phyloP scores from a whole-genome alignment of 2,113 vertebrate genomes.

The Stercorarius parasiticus region DNA sequence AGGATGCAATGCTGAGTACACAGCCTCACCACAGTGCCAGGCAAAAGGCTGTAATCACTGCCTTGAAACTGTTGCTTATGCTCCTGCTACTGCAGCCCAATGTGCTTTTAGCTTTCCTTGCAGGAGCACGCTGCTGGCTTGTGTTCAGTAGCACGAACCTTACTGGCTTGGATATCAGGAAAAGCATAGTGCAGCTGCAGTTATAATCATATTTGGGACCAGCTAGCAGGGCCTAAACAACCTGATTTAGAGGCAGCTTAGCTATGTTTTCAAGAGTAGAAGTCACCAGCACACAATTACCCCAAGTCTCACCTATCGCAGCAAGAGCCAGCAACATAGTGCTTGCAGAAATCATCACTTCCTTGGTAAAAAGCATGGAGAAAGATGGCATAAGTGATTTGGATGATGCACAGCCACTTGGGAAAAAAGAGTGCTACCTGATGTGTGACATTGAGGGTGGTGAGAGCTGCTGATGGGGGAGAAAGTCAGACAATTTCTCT shows the following conservation, averaged over 20 bases:
- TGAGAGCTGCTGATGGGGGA: neutral
- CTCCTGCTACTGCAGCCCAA: neutral
- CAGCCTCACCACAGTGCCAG: neutral
- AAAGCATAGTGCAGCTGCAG: neutral
- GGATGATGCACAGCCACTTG: neutral
- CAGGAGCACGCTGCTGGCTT: neutral
- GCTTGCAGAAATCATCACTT: neutral
- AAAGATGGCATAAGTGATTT: neutral
- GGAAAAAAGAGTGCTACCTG: neutral
- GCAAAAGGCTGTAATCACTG: neutral
- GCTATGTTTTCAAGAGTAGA: neutral
- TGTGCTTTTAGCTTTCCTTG: neutral
- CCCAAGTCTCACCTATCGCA: neutral
- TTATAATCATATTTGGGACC: neutral
- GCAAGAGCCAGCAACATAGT: neutral
- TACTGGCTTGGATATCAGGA: neutral
- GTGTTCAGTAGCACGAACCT: neutral
- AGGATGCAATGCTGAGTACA: neutral
- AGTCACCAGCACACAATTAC: neutral
- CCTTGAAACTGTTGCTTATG: neutral
- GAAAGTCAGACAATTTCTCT: neutral
- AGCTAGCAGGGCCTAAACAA: neutral
- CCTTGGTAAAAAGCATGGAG: neutral
- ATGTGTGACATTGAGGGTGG: fast-evolving
- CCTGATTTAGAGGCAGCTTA: neutral